Evolutionary conservation across 2,888 invertebrate species (phyloP).

Genomic region (Bombylius major): DNA sequence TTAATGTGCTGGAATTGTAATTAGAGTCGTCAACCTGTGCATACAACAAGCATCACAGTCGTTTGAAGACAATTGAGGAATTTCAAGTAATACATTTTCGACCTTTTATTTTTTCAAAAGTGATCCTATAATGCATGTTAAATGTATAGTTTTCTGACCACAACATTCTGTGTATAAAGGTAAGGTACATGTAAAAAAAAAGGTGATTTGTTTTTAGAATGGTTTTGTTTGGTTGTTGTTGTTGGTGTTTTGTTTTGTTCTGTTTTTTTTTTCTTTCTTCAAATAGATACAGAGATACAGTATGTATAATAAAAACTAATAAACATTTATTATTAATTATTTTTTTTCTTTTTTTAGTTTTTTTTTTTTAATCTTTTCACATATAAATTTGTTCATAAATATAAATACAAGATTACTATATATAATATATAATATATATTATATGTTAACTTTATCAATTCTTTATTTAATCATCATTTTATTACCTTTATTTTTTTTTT

Average conservation of each 20-base stretch:
- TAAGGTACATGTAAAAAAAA: background rate
- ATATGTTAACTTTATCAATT: slow-evolving; percentile 21
- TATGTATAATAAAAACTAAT: slow-evolving; percentile 4
- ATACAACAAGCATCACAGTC: too few species aligned
- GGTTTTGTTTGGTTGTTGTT: background rate
- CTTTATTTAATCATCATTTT: slow-evolving; percentile 14
- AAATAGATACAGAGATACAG: too few species aligned
- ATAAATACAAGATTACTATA: slow-evolving; percentile 20
- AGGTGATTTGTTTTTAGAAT: background rate
- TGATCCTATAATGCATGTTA: too few species aligned
- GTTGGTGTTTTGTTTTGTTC: too few species aligned
- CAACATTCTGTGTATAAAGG: slow-evolving; percentile 3
- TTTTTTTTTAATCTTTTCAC: slow-evolving; percentile 7
- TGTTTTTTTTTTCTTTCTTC: too few species aligned
- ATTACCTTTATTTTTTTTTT: slow-evolving; percentile 5
- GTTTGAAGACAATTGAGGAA: too few species aligned
- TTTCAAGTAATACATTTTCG: too few species aligned
- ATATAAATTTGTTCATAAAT: slow-evolving; percentile 21
- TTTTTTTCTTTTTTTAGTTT: background rate
- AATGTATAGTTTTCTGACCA: slow-evolving; percentile 3
- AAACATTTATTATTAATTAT: slow-evolving; percentile 6
- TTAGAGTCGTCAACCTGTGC: too few species aligned
- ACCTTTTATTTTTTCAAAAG: too few species aligned
- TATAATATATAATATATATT: slow-evolving; percentile 16
- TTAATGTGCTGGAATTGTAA: too few species aligned